Evolutionary conservation across 2,113 vertebrate species (phyloP), one percentile per base, ranked within the genome.

Genomic region (Salvelinus namaycush): DNA sequence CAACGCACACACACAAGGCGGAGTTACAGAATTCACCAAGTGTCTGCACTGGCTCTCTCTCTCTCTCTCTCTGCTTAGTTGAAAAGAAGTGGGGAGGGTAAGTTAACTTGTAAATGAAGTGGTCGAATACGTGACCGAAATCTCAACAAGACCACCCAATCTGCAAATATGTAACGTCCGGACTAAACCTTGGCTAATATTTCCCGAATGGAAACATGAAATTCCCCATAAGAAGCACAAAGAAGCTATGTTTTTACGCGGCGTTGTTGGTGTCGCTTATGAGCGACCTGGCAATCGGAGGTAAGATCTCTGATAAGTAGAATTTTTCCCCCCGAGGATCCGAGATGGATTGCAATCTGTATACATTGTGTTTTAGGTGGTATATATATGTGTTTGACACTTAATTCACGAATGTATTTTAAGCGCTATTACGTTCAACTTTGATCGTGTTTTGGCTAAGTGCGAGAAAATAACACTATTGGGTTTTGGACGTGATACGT

Each of bases 21-120:
- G 70, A 81, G 73, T 84, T 72, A 51, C 48, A n/a, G 26, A 59
- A 14, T 27, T 22, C 71, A n/a, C 71, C 51, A 14, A 57, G 27
- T 16, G 5, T n/a, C 59, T 60, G 51, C 16, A 18, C 16, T 16
- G 14, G 9, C 39, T 39, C 1, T 39, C 39, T 39, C 34, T 39
- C 34, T 39, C 49, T 13, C 49, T 54, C 51, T 54, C 14, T 54
- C 39, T 44, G 51, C 14, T 16, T 18, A 54, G 16, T 14, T 54
- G 51, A 5, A 18, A 1, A 54, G 13, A 54, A 54, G 51, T 54
- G 16, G 4, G 14, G 49, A 16, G 49, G 14, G 49, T 51, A 16
- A 14, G 51, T 54, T 54, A 62, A 62, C 18, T 62, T n/a, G n/a
- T 2, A 7, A 57, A 57, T 22, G 9, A 62, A n/a, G n/a, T 22